phyloP scores from a whole-genome alignment of 1,140 invertebrate species.

The Diabrotica undecimpunctata region DNA sequence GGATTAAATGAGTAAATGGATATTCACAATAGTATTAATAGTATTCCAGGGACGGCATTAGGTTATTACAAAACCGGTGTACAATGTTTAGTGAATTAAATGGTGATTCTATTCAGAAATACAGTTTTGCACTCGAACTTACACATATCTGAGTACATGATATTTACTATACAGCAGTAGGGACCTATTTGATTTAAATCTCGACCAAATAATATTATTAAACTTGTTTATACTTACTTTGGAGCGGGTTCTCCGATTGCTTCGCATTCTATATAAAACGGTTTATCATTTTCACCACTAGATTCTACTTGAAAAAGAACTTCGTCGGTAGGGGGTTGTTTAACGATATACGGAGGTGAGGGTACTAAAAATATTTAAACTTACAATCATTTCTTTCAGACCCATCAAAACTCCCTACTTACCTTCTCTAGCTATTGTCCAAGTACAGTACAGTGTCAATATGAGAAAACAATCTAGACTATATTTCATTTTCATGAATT shows the following conservation, averaged over 20 bases:
- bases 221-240: slow-evolving; percentile 57
- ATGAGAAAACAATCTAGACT: slow-evolving; percentile 16
- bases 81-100: too few species aligned
- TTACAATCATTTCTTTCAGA: not conserved
- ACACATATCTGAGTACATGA: too few species aligned
- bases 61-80: too few species aligned
- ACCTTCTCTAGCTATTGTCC: slow-evolving; percentile 16
- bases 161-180: too few species aligned
- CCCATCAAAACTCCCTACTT: not conserved
- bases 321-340: slow-evolving; percentile 87
- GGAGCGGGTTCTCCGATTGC: slow-evolving; percentile 88
- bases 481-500: slow-evolving; percentile 16
- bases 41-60: too few species aligned
- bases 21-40: too few species aligned
- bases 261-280: slow-evolving; percentile 92
- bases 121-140: too few species aligned
- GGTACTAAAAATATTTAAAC: slow-evolving; percentile 57
- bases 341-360: slow-evolving; percentile 82
- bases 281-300: slow-evolving; percentile 81
- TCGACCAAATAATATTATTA: too few species aligned
- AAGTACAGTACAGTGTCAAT: slow-evolving; percentile 16
- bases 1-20: too few species aligned
- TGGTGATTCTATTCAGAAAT: too few species aligned
- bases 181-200: too few species aligned
- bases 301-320: slow-evolving; percentile 86